These are phyloP conservation scores for Metopolophium dirhodum DNA, from an alignment of 1,140 invertebrate species.

Conservation along the genomic window DNA sequence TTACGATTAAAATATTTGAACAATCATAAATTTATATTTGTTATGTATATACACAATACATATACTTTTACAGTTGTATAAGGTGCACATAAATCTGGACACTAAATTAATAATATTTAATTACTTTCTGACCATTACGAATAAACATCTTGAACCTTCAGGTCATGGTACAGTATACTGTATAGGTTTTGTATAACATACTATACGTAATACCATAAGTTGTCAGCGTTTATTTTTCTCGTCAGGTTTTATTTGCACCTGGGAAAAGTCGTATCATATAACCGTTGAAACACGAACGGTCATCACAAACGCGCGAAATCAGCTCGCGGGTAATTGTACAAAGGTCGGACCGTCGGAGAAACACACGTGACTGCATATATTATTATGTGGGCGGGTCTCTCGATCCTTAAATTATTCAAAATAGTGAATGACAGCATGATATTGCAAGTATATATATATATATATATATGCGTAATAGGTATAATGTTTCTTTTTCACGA, in stretches of 20 bases:
- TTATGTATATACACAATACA: too few species aligned
- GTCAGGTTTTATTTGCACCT: not conserved
- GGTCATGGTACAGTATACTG: too few species aligned
- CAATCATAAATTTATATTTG: too few species aligned
- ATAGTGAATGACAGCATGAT: not conserved
- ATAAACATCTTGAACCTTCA: too few species aligned
- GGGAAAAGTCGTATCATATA: not conserved
- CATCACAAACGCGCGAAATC: not conserved
- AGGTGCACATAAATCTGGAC: too few species aligned
- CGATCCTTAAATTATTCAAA: slow-evolving; percentile 14
- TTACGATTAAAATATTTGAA: too few species aligned
- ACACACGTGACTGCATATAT: not conserved
- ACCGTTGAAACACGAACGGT: not conserved
- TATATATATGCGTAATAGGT: not conserved
- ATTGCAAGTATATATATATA: not conserved
- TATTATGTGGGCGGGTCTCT: not conserved
- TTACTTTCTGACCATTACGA: too few species aligned
- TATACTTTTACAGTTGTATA: too few species aligned
- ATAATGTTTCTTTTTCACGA: not conserved
- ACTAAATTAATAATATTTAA: too few species aligned
- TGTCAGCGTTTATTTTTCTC: not conserved
- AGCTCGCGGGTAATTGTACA: not conserved
- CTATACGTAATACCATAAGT: not conserved
- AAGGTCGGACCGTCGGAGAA: not conserved
- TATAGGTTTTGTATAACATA: too few species aligned